A percentile compares a stretch with the other conserved stretches of the same genome.
phyloP scores from a whole-genome alignment of 2,797 vertebrate genomes.

The Coluber constrictor region DNA sequence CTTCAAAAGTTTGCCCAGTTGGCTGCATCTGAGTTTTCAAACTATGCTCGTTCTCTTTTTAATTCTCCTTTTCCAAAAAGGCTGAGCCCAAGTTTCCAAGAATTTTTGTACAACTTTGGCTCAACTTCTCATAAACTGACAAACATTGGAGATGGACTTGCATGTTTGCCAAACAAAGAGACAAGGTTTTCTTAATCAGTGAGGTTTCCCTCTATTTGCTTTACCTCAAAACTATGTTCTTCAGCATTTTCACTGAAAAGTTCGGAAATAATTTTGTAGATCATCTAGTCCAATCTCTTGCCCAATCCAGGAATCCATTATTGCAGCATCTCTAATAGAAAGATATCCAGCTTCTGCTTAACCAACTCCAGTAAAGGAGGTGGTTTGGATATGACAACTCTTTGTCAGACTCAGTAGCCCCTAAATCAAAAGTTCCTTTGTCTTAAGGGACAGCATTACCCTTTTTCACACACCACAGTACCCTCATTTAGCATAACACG shows the following conservation, averaged over 20 bases:
- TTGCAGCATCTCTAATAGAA: neutral
- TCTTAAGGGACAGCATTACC: neutral
- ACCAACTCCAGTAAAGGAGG: neutral
- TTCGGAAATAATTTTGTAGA: neutral
- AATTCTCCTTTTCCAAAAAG: constrained; percentile 37
- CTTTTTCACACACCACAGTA: neutral
- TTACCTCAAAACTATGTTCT: neutral
- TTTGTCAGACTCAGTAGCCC: neutral
- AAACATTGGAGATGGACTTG: neutral
- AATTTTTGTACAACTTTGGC: constrained; percentile 21
- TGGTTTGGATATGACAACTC: neutral
- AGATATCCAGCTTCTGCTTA: neutral
- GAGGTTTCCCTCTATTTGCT: neutral
- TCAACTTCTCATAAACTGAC: neutral
- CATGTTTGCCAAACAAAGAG: neutral
- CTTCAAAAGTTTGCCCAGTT: constrained; percentile 13
- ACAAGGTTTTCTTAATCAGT: neutral
- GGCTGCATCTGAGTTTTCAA: neutral
- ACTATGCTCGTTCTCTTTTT: neutral
- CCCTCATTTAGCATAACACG: neutral
- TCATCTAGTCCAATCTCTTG: neutral
- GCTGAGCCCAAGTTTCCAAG: constrained; percentile 57
- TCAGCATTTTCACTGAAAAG: neutral
- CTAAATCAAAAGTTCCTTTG: neutral
- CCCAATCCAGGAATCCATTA: neutral